Evolutionary conservation across 1,140 invertebrate species (phyloP).

Genomic region (Pararge aegeria): DNA sequence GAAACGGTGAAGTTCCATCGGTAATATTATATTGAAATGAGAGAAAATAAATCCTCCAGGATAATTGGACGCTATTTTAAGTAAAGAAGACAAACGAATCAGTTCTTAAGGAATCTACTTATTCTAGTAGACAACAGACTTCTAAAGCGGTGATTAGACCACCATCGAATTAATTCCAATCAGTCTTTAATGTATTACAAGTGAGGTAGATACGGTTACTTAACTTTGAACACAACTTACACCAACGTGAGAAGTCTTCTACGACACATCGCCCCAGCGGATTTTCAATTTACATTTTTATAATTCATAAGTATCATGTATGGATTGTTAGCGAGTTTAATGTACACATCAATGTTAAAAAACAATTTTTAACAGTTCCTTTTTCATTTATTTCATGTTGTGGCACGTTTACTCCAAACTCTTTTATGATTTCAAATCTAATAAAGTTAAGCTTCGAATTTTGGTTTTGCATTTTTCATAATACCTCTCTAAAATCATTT

Average conservation of each 20-base stretch:
- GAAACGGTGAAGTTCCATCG: conserved; percentile 16
- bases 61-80: conserved; percentile 40
- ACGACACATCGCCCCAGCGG: conserved; percentile 2
- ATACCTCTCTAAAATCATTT: too few species aligned
- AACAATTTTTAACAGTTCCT: too few species aligned
- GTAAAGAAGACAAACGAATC: conserved; percentile 32
- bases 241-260: conserved; percentile 32
- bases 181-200: conserved; percentile 71
- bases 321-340: too few species aligned
- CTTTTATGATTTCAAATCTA: too few species aligned
- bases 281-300: neutral
- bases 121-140: conserved; percentile 72
- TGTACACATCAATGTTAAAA: too few species aligned
- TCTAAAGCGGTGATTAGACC: conserved; percentile 70
- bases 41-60: conserved; percentile 31
- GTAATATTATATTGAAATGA: conserved; percentile 15
- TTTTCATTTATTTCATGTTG: too few species aligned
- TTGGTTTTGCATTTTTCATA: too few species aligned
- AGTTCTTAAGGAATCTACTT: conserved; percentile 41
- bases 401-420: too few species aligned
- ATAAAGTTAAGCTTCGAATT: too few species aligned
- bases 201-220: conserved; percentile 70
- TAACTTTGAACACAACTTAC: conserved; percentile 55
- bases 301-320: too few species aligned
- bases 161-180: conserved; percentile 62